Evolutionary conservation across 2,888 invertebrate species (phyloP), one percentile per base, ranked within the genome.

Genomic region (Agrotis segetum): DNA sequence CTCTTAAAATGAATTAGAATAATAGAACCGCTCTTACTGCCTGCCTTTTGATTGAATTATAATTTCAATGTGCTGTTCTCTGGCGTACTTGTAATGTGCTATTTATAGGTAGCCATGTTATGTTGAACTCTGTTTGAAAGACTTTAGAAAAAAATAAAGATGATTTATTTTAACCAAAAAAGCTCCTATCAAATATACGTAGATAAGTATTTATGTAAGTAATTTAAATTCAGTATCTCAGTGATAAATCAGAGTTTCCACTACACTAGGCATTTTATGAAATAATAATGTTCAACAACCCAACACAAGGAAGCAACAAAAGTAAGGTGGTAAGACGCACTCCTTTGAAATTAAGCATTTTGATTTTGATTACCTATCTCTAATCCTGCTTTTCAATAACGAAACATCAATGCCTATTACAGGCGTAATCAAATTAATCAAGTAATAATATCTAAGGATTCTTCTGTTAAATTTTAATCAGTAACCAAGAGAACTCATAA

Each of bases 1-100:
- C 84, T 70, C 74, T 77, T 82, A 59, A 74, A 85, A 85, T 87
- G 84, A 87, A 88, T 89, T 87, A 88, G 81, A 90, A 90, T 89
- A 87, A 88, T 85, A 88, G 68, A 67, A 80, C 62, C 68, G 52
- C 81, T 81, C 78, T 74, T 72, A 76, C 74, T 61, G 70, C 66
- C 73, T 76, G 63, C 55, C 63, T 78, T 74, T 63, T 82, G 71
- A 84, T 75, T 72, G 67, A 67, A 76, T 78, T 84, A 76, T 62
- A 76, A 81, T 84, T 74, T 64, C 29, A 75, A 69, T 67, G 40
- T 47, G 61, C 50, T 14, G 46, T 58, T 74, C 24, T 59, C 46
- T 21, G 46, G 5, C 58, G 40, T 71, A 29, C n/a, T 64, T 40
- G 13, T 40, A 47, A 24, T 55, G 9, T 47, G 7, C 62, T 59